Evolutionary conservation across 2,888 invertebrate species (phyloP).

Genomic region (Sinotaia quadrata): DNA sequence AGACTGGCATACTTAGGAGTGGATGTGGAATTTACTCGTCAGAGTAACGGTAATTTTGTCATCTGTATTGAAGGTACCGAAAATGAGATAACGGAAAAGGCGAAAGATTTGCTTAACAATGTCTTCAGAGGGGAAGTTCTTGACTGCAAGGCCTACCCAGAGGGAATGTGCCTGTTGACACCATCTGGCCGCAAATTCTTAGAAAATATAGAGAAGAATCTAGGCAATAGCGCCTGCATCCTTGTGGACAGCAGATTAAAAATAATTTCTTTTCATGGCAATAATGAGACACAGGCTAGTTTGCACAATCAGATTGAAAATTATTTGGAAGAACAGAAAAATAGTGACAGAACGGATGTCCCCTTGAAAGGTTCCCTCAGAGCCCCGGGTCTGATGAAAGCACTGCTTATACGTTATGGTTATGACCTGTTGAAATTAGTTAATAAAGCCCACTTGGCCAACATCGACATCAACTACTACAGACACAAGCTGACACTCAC

Average conservation of each 20-base stretch:
- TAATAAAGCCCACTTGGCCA: not conserved
- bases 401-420: constrained; percentile 46
- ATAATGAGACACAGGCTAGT: not conserved
- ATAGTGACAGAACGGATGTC: constrained; percentile 23
- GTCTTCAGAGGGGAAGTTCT: constrained; percentile 30
- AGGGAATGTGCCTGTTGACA: constrained; percentile 15
- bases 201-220: constrained; percentile 7
- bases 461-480: constrained; percentile 6
- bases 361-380: constrained; percentile 43
- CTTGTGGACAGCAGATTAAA: constrained; percentile 9
- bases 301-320: constrained; percentile 13
- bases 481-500: constrained; percentile 40
- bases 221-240: constrained; percentile 17
- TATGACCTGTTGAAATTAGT: constrained; percentile 33
- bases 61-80: not conserved
- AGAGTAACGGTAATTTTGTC: not conserved
- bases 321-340: constrained; percentile 21
- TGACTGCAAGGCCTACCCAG: constrained; percentile 22
- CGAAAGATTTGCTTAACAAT: constrained; percentile 7
- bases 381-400: constrained; percentile 56
- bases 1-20: constrained; percentile 1
- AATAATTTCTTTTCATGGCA: constrained; percentile 14
- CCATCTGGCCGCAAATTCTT: constrained; percentile 26
- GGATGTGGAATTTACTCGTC: not conserved
- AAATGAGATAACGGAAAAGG: not conserved